Conservation (phyloP, 2,113 vertebrate species). For the Anolis carolinensis region DNA sequence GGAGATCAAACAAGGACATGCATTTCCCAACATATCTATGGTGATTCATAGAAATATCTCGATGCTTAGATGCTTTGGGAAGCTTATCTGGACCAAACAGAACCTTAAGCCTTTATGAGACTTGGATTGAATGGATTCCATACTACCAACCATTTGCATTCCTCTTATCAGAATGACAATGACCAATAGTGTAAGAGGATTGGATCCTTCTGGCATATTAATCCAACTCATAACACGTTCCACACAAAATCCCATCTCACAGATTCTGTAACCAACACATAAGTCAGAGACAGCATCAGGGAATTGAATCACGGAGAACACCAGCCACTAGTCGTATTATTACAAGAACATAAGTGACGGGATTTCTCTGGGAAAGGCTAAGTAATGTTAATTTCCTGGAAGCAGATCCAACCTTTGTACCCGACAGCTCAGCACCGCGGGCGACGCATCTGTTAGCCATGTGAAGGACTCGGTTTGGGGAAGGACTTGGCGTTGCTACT, state of each 20-base stretch:
- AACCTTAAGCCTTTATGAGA: constrained; percentile 43
- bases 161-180: constrained; percentile 29
- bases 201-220: constrained; percentile 38
- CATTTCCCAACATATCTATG: not conserved
- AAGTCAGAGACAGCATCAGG: not conserved
- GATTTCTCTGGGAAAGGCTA: constrained; percentile 58
- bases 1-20: not conserved
- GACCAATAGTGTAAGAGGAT: constrained; percentile 38
- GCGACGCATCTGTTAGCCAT: constrained; percentile 63
- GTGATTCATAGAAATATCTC: constrained; percentile 48
- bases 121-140: constrained; percentile 43
- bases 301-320: constrained; percentile 22
- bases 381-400: constrained; percentile 65
- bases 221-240: constrained; percentile 12
- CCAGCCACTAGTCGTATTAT: constrained; percentile 26
- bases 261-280: constrained; percentile 7
- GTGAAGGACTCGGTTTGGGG: constrained; percentile 48
- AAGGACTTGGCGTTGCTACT: constrained; percentile 62
- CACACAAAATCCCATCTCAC: not conserved
- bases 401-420: constrained; percentile 53
- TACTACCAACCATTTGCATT: constrained; percentile 9
- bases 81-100: constrained; percentile 68
- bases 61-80: constrained; percentile 43
- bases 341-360: constrained; percentile 17
- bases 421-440: constrained; percentile 57